A percentile compares a stretch with the other conserved stretches of the same genome.
phyloP scores from a whole-genome alignment of 2,113 vertebrate genomes.

The Catharus bicknelli region DNA sequence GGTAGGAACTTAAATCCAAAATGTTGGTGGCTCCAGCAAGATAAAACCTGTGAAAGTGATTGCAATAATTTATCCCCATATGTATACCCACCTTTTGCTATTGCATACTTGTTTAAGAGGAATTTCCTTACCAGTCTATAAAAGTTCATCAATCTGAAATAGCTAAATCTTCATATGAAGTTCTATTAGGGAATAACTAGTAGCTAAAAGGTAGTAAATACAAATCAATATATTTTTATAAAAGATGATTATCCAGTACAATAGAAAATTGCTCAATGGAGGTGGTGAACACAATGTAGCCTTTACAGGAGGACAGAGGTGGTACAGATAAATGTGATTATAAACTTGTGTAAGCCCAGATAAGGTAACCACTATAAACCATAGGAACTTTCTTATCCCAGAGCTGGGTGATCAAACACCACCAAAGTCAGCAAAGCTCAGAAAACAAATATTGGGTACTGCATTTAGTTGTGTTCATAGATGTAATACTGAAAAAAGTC shows the following conservation, averaged over 20 bases:
- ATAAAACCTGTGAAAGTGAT: neutral
- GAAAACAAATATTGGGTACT: neutral
- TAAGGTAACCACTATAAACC: neutral
- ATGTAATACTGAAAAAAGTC: neutral
- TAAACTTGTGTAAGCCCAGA: neutral
- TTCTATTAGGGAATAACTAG: neutral
- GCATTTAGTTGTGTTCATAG: neutral
- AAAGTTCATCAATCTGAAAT: neutral
- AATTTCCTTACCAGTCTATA: neutral
- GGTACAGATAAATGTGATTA: rapidly evolving
- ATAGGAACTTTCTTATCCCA: neutral
- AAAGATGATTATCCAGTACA: neutral
- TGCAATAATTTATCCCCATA: neutral
- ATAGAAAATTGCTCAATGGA: neutral
- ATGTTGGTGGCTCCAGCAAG: neutral
- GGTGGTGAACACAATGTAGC: neutral
- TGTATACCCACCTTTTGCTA: neutral
- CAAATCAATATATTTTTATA: neutral
- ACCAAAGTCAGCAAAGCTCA: neutral
- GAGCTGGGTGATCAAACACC: neutral
- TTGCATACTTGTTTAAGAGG: neutral
- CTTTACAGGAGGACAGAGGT: neutral
- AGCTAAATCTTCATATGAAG: neutral
- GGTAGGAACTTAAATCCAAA: neutral
- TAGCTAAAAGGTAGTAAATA: neutral